phyloP scores from a whole-genome alignment of 2,797 vertebrate species.

The Harpagifer antarcticus region DNA sequence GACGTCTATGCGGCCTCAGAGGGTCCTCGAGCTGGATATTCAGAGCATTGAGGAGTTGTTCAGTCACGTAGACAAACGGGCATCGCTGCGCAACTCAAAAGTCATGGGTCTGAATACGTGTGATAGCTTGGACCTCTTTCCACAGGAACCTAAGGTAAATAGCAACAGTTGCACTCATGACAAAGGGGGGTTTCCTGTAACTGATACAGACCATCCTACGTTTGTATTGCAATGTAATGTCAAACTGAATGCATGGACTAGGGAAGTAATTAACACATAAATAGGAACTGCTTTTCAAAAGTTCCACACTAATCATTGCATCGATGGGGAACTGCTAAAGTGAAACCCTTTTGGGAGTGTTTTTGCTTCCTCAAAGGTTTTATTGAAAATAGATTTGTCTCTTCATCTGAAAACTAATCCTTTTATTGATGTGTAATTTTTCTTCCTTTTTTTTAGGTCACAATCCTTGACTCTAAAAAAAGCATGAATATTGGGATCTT shows the following conservation, averaged over 20 bases:
- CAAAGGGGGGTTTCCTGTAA: slow-evolving; percentile 1
- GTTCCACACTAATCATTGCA: slow-evolving; percentile 10
- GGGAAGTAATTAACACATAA: slow-evolving; percentile 46
- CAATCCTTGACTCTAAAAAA: slow-evolving; percentile 87
- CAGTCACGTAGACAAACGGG: slow-evolving; percentile 76
- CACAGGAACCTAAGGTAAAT: slow-evolving; percentile 68
- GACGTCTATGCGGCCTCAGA: slow-evolving; percentile 77
- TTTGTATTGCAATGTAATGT: background rate
- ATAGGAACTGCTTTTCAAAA: slow-evolving; percentile 49
- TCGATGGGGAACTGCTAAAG: slow-evolving; percentile 46
- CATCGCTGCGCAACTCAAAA: slow-evolving; percentile 41
- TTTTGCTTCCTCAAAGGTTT: slow-evolving; percentile 41
- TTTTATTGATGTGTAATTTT: background rate
- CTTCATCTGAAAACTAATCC: background rate
- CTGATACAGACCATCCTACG: background rate
- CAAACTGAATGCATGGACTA: background rate
- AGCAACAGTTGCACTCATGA: background rate
- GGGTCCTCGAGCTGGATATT: slow-evolving; percentile 83
- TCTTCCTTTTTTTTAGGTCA: slow-evolving; percentile 73
- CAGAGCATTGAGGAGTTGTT: slow-evolving; percentile 88
- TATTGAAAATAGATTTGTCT: background rate
- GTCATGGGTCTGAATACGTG: slow-evolving; percentile 44
- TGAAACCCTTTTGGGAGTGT: background rate
- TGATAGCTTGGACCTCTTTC: slow-evolving; percentile 55
- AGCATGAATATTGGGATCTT: slow-evolving; percentile 90